A percentile compares a stretch with the other conserved stretches of the same genome.
Evolutionary conservation across 2,888 invertebrate genomes (phyloP).

Genomic region (Pediacus dermestoides): DNA sequence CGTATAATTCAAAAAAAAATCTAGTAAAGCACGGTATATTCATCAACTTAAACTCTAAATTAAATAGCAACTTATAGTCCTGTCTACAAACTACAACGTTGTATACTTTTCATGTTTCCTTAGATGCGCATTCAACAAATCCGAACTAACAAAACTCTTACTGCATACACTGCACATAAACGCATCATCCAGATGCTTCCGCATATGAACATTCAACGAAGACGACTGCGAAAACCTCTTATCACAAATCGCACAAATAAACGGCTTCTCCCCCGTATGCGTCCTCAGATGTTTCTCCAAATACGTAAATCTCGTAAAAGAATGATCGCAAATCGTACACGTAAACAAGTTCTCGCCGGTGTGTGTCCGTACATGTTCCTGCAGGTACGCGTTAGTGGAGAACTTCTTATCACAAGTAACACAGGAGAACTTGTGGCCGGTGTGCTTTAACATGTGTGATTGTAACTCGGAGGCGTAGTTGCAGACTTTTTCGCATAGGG

Average conservation of each 20-base stretch:
- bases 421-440: slow-evolving; percentile 39
- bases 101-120: slow-evolving; percentile 40
- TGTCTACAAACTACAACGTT: slow-evolving; percentile 35
- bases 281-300: slow-evolving; percentile 18
- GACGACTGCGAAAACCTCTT: slow-evolving; percentile 7
- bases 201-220: slow-evolving; percentile 10
- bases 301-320: slow-evolving; percentile 17
- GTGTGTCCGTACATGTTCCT: slow-evolving; percentile 22
- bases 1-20: too few species aligned
- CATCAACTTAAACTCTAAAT: too few species aligned
- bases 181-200: slow-evolving; percentile 36
- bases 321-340: slow-evolving; percentile 16
- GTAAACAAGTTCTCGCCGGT: slow-evolving; percentile 20
- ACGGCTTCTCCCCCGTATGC: slow-evolving; percentile 10
- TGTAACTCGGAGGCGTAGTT: slow-evolving; percentile 38
- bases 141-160: slow-evolving; percentile 36
- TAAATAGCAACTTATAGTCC: too few species aligned
- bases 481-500: slow-evolving; percentile 40
- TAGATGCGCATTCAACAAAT: slow-evolving; percentile 35
- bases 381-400: slow-evolving; percentile 33
- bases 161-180: slow-evolving; percentile 37
- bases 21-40: too few species aligned
- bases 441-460: slow-evolving; percentile 39
- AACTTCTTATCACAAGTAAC: slow-evolving; percentile 31
- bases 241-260: slow-evolving; percentile 6